Base-by-base conservation (phyloP, 2,888 invertebrate species). In the Drosophila multiciliata region DNA sequence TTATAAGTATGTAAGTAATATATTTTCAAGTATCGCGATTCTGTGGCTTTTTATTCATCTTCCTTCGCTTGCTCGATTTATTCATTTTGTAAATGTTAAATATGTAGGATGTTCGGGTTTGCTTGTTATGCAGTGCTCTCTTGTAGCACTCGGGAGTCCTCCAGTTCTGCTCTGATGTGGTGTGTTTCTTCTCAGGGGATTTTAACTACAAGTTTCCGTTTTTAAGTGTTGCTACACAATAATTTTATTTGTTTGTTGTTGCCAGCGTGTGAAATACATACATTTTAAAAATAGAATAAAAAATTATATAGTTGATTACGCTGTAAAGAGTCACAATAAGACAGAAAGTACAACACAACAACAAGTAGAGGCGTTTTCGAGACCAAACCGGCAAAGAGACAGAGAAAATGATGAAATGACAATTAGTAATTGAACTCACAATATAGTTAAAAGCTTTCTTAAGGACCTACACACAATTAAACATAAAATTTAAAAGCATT, bases 251-350 rank as follows among this genome's bases (percentile, higher is more conserved):
- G 75, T 76, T 79, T 78, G 85, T 78, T 78, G 79, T 78, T 90
- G 83, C 77, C 82, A 83, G 83, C 77, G 78, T 82, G 80, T 78
- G 80, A 87, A 90, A 83, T 86, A 85, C 90, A 89, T 86, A 85
- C 79, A 84, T 68, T 83, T 85, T 87, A 81, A 88, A 80, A 88
- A 82, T 82, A 90, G 79, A 80, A 82, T 88, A 84, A 80, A 80
- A 80, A 90, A 91, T 75, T 76, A 88, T 73, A 74, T 74, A 83
- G 66, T 86, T 87, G 90, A 91, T 92, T 92, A 92, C 92, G 92
- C 92, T 92, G 89, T 62, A 88, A 91, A 78, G 66, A 77, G 5
- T 7, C n/a, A 15, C n/a, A 75, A 53, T 32, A 15, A 64, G 73
- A 69, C 75, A 59, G 20, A 64, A 59, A 66, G 57, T 66, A 73